Conservation (phyloP, 1,140 invertebrate species). For the Eupristina koningsbergeri region DNA sequence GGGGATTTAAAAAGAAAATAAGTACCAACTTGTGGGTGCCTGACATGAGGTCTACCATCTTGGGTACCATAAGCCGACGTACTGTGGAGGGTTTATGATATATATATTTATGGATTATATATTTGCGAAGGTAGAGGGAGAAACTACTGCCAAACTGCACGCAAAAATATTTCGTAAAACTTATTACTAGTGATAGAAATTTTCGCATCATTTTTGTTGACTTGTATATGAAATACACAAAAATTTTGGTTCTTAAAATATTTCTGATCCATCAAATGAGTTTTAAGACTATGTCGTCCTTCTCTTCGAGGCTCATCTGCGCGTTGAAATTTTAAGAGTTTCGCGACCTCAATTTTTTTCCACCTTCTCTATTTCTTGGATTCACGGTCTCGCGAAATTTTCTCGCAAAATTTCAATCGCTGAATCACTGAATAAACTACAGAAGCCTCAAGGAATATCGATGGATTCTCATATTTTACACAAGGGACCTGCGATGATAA, state of each 20-base stretch:
- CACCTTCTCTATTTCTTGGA: neutral
- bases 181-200: neutral
- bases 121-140: too few relatives aligned
- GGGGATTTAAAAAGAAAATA: too few relatives aligned
- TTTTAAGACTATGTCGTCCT: neutral
- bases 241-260: neutral
- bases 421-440: constrained; percentile 33
- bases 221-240: neutral
- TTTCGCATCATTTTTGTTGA: neutral
- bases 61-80: too few relatives aligned
- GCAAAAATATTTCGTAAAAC: neutral
- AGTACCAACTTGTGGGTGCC: too few relatives aligned
- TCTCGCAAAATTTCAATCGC: constrained; percentile 33
- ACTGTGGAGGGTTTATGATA: too few relatives aligned
- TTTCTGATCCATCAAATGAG: neutral
- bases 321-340: neutral
- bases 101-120: too few relatives aligned
- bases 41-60: too few relatives aligned
- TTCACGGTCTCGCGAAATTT: neutral
- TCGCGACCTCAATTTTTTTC: neutral
- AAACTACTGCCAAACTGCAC: too few relatives aligned
- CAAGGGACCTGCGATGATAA: constrained; percentile 25
- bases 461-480: constrained; percentile 41
- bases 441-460: neutral
- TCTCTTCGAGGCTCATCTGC: neutral